Conservation (phyloP, 1,140 invertebrate species). For the Pissodes strobi region DNA sequence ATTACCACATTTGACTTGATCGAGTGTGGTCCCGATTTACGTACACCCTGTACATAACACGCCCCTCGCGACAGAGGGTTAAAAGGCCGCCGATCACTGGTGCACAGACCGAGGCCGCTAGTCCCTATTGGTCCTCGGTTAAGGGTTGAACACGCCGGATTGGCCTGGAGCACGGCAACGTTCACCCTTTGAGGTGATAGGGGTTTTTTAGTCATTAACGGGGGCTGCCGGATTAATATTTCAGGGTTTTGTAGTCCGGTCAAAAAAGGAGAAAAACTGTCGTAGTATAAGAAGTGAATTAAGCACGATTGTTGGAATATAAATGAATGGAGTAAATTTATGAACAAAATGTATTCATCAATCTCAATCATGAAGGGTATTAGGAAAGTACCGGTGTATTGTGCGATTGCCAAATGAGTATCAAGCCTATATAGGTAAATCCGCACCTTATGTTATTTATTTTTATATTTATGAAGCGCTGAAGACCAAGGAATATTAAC, state of each 20-base stretch:
- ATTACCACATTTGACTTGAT: conserved; percentile 1
- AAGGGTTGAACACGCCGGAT: conserved; percentile 35
- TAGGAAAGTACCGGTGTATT: too few relatives aligned
- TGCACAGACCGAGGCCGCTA: conserved; percentile 33
- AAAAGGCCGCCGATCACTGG: conserved; percentile 52
- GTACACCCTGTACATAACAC: conserved; percentile 31
- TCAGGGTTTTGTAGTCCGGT: neutral
- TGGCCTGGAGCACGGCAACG: conserved; percentile 41
- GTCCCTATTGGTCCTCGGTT: conserved; percentile 41
- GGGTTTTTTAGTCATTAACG: conserved; percentile 38
- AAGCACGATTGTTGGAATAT: too few relatives aligned
- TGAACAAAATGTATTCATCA: too few relatives aligned
- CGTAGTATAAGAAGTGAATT: too few relatives aligned
- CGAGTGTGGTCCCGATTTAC: neutral
- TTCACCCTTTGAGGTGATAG: conserved; percentile 50
- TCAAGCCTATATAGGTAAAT: too few relatives aligned
- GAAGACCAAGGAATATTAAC: too few relatives aligned
- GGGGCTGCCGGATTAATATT: conserved; percentile 13
- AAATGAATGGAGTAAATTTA: too few relatives aligned
- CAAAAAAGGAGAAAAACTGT: too few relatives aligned
- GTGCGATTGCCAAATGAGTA: too few relatives aligned
- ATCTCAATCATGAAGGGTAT: too few relatives aligned
- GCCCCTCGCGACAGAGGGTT: conserved; percentile 44
- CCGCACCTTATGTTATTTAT: too few relatives aligned
- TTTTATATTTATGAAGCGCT: too few relatives aligned